These are phyloP conservation scores for Teleogryllus occipitalis DNA, from an alignment of 1,140 invertebrate genomes.

Conservation along the genomic window DNA sequence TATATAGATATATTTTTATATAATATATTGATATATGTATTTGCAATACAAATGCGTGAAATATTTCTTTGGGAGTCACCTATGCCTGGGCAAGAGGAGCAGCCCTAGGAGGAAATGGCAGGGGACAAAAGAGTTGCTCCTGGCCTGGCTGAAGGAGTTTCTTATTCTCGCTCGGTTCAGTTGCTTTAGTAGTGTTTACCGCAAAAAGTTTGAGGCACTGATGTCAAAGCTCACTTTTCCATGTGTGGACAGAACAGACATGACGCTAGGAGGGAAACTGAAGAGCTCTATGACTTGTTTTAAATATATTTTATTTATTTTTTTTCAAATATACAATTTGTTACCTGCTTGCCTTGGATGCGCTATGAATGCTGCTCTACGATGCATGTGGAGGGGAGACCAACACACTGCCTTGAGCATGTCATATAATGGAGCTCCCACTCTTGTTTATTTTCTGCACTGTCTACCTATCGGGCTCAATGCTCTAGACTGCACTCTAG, in stretches of 20 bases:
- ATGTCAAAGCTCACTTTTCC: constrained; percentile 4
- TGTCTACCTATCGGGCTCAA: not conserved
- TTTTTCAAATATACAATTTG: not conserved
- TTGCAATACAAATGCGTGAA: constrained; percentile 1
- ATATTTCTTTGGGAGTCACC: not conserved
- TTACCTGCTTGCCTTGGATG: not conserved
- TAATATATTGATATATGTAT: constrained; percentile 6
- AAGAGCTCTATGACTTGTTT: not conserved
- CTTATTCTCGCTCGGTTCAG: not conserved
- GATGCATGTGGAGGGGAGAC: not conserved
- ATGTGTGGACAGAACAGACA: not conserved
- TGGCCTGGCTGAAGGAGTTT: not conserved
- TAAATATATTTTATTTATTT: not conserved
- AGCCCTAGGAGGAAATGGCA: not conserved
- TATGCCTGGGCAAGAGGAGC: not conserved
- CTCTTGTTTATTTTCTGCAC: not conserved
- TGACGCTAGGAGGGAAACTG: not conserved
- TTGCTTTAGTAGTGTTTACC: not conserved
- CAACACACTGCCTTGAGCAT: not conserved
- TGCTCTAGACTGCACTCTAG: not conserved
- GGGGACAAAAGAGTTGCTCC: not conserved
- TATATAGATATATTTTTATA: constrained; percentile 6
- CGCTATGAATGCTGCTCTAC: not conserved
- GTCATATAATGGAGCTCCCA: not conserved
- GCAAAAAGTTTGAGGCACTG: not conserved